Evolutionary conservation across 2,888 invertebrate species (phyloP).

Genomic region (Tromatobia lineatoria): DNA sequence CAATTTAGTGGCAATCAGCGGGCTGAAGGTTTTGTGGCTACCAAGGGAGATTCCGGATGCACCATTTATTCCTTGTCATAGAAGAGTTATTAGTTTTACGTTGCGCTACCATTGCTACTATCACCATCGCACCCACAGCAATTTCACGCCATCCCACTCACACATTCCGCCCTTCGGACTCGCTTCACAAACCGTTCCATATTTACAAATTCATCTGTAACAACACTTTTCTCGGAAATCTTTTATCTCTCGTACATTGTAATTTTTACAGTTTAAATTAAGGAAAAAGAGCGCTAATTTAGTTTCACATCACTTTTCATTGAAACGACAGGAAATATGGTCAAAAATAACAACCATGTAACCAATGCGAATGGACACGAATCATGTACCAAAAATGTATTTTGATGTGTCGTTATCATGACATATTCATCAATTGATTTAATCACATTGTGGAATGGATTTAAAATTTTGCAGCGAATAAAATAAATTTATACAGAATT

Average conservation of each 20-base stretch:
- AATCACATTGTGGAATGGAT: too few relatives aligned
- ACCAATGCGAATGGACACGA: too few relatives aligned
- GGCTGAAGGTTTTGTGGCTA: constrained; percentile 83
- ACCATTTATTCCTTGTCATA: constrained; percentile 83
- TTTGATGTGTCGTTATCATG: too few relatives aligned
- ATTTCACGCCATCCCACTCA: constrained; percentile 43
- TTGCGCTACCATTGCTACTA: constrained; percentile 9
- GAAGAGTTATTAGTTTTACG: constrained; percentile 78
- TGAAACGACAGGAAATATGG: too few relatives aligned
- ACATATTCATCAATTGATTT: too few relatives aligned
- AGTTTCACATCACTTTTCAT: not conserved
- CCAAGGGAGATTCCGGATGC: constrained; percentile 80
- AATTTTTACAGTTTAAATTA: not conserved
- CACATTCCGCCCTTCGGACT: not conserved
- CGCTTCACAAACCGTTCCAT: constrained; percentile 1
- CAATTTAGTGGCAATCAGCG: constrained; percentile 84
- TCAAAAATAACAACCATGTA: too few relatives aligned
- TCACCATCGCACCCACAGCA: not conserved
- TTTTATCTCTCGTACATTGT: not conserved
- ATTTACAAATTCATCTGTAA: constrained; percentile 24
- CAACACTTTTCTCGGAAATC: not conserved
- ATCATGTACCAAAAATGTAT: too few relatives aligned
- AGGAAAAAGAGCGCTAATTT: not conserved
- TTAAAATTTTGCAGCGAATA: too few relatives aligned
- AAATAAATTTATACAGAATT: too few relatives aligned